phyloP scores from a whole-genome alignment of 2,888 invertebrate genomes.

The Priapulus caudatus region DNA sequence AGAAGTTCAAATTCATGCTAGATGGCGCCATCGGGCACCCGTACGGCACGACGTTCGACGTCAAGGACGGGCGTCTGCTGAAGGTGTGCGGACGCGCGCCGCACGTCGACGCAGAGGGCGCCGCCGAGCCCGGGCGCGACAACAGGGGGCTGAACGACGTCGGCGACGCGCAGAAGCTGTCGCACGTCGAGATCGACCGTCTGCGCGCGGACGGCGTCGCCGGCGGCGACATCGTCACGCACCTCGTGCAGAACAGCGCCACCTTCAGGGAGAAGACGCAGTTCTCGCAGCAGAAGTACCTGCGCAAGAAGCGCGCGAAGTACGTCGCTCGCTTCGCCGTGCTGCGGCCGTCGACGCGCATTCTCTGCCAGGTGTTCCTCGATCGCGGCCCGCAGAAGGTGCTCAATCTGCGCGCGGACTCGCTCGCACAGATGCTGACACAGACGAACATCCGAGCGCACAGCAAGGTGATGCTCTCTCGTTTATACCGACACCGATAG shows the following conservation, averaged over 20 bases:
- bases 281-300: constrained; percentile 74
- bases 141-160: constrained; percentile 33
- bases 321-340: constrained; percentile 71
- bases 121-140: constrained; percentile 21
- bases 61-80: constrained; percentile 28
- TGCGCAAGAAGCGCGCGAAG: constrained; percentile 84
- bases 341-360: constrained; percentile 61
- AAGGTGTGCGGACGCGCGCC: constrained; percentile 18
- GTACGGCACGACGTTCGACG: constrained; percentile 32
- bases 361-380: constrained; percentile 73
- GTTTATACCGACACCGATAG: too few species aligned
- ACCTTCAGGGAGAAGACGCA: constrained; percentile 81
- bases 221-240: constrained; percentile 60
- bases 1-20: constrained; percentile 29
- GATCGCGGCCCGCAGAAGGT: constrained; percentile 53
- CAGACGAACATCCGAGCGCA: constrained; percentile 63
- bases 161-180: constrained; percentile 34
- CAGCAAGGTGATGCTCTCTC: constrained; percentile 43
- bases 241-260: constrained; percentile 75
- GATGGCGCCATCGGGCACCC: constrained; percentile 30
- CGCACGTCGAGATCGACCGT: constrained; percentile 33
- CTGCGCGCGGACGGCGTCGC: constrained; percentile 33
- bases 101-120: neutral
- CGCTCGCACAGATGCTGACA: constrained; percentile 73
- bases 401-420: constrained; percentile 64